Evolutionary conservation across 1,140 invertebrate species (phyloP), one percentile per base, ranked within the genome.

Genomic region (Meloidogyne exigua): DNA sequence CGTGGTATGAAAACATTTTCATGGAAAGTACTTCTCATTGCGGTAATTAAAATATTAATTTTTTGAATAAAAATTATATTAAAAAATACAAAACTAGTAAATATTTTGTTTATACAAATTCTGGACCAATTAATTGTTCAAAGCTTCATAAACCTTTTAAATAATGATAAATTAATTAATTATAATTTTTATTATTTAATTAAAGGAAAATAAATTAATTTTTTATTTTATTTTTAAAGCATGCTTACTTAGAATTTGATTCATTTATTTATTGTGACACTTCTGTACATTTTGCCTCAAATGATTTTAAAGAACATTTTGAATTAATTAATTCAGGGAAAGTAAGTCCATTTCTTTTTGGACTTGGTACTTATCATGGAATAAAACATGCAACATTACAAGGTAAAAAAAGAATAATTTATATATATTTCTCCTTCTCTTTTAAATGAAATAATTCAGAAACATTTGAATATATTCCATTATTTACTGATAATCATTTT

Each of bases 1-100:
- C 66, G 66, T 42, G 28, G 28, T n/a, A 42, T 68, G 39, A 68
- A 68, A 68, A 68, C 66, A 68, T 68, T 68, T 25, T 68, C 66
- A 1, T 68, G 66, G 66, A 68, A 68, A 68, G 18, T 68, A 18
- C 21, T 68, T n/a, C 15, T 68, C 5, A n/a, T 68, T 42, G 66
- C 66, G 66, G 66, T 68, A 42, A 68, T 5, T 68, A n/a, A 18
- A 49, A 18, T 18, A 49, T 18, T 49, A 49, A n/a, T n/a, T n/a
- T 18, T 18, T 49, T 49, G 15, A 4, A 15, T 18, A 15, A 42
- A 10, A 12, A 42, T 9, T 12, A 42, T n/a, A n/a, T n/a, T n/a
- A n/a, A n/a, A n/a, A n/a, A n/a, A n/a, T n/a, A n/a, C n/a, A n/a
- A n/a, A n/a, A n/a, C n/a, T n/a, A n/a, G n/a, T n/a, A n/a, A n/a